A percentile compares a stretch with the other conserved stretches of the same genome.
These are phyloP conservation scores for Drosophila persimilis DNA, from an alignment of 1,140 invertebrate species.

Conservation along the genomic window DNA sequence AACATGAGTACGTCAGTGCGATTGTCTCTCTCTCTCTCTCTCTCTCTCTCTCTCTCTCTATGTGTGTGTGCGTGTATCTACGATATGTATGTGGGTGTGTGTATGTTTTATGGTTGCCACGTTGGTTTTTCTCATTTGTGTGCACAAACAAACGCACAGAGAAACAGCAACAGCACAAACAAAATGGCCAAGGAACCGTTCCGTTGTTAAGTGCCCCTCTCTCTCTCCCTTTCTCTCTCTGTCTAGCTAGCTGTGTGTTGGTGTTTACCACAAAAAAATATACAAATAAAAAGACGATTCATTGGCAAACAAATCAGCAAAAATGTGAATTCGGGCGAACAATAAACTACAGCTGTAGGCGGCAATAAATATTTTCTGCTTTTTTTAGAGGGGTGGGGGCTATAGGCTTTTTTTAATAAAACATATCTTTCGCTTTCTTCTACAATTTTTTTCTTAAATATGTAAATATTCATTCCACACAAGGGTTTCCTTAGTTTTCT, in stretches of 20 bases:
- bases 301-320: constrained; percentile 74
- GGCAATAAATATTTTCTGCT: constrained; percentile 44
- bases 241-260: constrained; percentile 15
- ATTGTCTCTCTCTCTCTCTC: constrained; percentile 16
- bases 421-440: not conserved
- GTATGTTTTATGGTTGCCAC: constrained; percentile 74
- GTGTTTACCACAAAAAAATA: constrained; percentile 60
- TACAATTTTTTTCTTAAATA: not conserved
- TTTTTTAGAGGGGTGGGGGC: constrained; percentile 27
- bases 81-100: constrained; percentile 21
- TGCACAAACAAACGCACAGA: constrained; percentile 46
- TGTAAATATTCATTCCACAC: too few species aligned
- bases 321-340: constrained; percentile 55
- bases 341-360: constrained; percentile 54
- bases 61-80: constrained; percentile 15
- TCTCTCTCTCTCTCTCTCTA: constrained; percentile 21
- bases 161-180: constrained; percentile 39
- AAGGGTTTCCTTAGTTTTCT: too few species aligned
- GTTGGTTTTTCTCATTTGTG: constrained; percentile 68
- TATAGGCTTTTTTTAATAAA: constrained; percentile 13
- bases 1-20: constrained; percentile 61
- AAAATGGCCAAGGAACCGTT: constrained; percentile 49
- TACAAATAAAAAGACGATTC: constrained; percentile 70
- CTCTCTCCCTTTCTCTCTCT: constrained; percentile 22
- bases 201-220: constrained; percentile 75